phyloP scores from a whole-genome alignment of 2,797 vertebrate species.

The Epinephelus malabaricus region DNA sequence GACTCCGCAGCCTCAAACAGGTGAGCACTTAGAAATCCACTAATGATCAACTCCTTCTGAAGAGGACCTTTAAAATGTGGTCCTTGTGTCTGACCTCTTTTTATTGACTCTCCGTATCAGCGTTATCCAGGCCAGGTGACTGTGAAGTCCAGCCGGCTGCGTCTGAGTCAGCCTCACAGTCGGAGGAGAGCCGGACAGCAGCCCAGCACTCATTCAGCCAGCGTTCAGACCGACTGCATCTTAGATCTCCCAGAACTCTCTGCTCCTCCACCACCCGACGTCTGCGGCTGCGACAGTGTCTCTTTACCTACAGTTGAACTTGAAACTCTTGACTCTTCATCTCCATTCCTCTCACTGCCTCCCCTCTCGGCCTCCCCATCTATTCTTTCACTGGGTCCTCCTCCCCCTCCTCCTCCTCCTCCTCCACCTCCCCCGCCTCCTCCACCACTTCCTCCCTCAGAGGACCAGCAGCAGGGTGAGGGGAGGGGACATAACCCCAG shows the following conservation, averaged over 20 bases:
- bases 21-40: constrained; percentile 73
- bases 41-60: background rate
- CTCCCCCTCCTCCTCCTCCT: constrained; percentile 73
- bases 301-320: constrained; percentile 82
- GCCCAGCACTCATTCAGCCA: constrained; percentile 84
- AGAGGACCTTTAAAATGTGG: background rate
- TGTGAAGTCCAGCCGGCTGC: constrained; percentile 93
- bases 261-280: constrained; percentile 37
- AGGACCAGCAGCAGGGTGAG: constrained; percentile 74
- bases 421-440: constrained; percentile 80
- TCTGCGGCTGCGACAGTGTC: constrained; percentile 80
- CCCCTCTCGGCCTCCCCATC: constrained; percentile 58
- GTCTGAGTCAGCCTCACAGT: constrained; percentile 83
- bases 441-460: constrained; percentile 83
- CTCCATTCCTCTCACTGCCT: constrained; percentile 78
- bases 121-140: constrained; percentile 96
- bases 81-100: background rate
- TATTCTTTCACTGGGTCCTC: constrained; percentile 51
- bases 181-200: constrained; percentile 85
- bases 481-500: constrained; percentile 61
- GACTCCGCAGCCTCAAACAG: constrained; percentile 96
- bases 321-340: constrained; percentile 31
- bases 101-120: constrained; percentile 71
- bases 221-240: constrained; percentile 84
- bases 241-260: constrained; percentile 75